Base-by-base conservation (phyloP, 2,113 vertebrate genomes). In the Pseudopipra pipra region DNA sequence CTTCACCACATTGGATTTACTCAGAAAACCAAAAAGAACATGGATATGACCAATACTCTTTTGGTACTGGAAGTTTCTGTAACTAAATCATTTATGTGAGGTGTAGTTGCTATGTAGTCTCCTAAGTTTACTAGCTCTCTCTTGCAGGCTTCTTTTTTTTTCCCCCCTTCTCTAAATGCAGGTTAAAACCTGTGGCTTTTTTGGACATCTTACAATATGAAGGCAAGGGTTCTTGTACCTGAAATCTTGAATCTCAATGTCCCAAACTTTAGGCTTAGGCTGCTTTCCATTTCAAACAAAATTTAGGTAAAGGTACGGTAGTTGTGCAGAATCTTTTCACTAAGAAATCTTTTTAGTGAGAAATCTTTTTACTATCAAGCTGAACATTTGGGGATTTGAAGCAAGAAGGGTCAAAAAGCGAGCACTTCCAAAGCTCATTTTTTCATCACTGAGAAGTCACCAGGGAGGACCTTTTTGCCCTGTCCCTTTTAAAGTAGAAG, bases 221-320 rank as follows among this genome's bases (percentile, higher is more conserved):
- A 35, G 39, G 49, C 52, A 47, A 75, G 91, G 13, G 12, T 56
- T 77, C 44, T 92, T 58, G 8, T 51, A 54, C 27, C 14, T 89
- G 51, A 74, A 71, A 65, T 62, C 31, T 67, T 55, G 43, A 74
- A 58, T 67, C 35, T 81, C 63, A 56, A 0, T 63, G 17, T 74
- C 24, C 52, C 84, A 44, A 93, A 30, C 22, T 93, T 92, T 27
- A 81, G 30, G 16, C 35, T 86, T 80, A 59, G n/a, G 15, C 28
- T 84, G 6, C 30, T 96, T 85, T 93, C 55, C 61, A 80, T 92
- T 95, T 94, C 79, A 92, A 43, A 94, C 13, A 80, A 79, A 85
- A 80, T 88, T 58, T 88, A 30, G 24, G 33, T 78, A 72, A 92
- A 92, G 44, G 12, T 37, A 35, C 0, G 0, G 43, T 39, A 61